Base-by-base conservation (phyloP, 2,888 invertebrate species). In the Lochmaea capreae region DNA sequence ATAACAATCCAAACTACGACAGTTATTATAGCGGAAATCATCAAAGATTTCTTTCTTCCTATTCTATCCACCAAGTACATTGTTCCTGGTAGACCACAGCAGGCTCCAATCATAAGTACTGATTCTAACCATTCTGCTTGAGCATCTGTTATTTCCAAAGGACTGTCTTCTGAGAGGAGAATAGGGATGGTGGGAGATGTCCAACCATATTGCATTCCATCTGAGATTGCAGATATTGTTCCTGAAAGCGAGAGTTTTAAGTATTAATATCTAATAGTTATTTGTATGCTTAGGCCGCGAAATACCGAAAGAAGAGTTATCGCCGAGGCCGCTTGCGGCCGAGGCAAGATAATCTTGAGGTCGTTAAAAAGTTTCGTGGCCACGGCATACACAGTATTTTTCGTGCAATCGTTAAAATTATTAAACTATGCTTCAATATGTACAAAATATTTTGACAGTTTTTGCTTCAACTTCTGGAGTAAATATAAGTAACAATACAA, bases 151-250 rank as follows among this genome's bases (percentile, higher is more conserved):
- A 86, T 83, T 65, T 77, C 63, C 4, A 87, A 81, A 6, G 86
- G 86, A 43, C 82, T 80, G 57, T 83, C 79, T 1, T 77, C 76
- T 4, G 78, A 71, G 61, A 84, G 75, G 0, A 87, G 79, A 22
- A 85, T 80, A 0, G 87, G 87, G 8, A 87, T 82, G 4, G 86
- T 81, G 6, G 87, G 87, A 2, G 87, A 85, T 14, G 87, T 85
- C 87, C 87, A 87, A 14, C 86, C 86, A 65, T 87, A 87, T 77
- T 86, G 86, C 85, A 87, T 87, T 54, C 87, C 87, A 83, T 87
- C 87, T 22, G 87, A 86, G 66, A 87, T 84, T 10, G 86, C 86
- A 46, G 85, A 85, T 49, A 87, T 72, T 8, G 86, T 87, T 74
- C 84, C 87, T 87, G 79, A 54, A 85, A 85, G 11, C 43, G 26